Base-by-base conservation (phyloP, 1,140 invertebrate species). In the Drosophila suzukii region DNA sequence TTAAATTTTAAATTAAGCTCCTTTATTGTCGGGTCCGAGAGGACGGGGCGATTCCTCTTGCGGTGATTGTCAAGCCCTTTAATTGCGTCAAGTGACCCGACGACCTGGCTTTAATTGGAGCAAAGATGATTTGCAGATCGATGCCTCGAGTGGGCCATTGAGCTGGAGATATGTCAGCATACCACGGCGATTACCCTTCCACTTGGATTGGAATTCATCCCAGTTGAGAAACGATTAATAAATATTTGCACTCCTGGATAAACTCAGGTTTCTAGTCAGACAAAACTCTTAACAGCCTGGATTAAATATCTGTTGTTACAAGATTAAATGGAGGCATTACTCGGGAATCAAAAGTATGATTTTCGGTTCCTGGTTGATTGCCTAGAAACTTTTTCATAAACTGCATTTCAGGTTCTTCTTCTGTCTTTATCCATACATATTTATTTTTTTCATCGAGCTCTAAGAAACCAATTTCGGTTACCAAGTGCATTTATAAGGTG, bases 1-100 rank as follows among this genome's bases (percentile, higher is more conserved):
- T 86, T 76, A 83, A 63, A 86, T 83, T 79, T 83, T 86, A 88
- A 88, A 88, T 86, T 54, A 83, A 83, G 84, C 84, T 65, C 50
- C 55, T 54, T 75, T 82, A 79, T 73, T 82, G 75, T 39, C 49
- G 54, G 55, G 46, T 39, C 32, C 36, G 24, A 27, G 34, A 43
- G 32, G 36, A n/a, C 20, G 36, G 38, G 17, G 2, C 49, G 49
- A 44, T 46, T 24, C 12, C 20, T 20, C 66, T 71, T 58, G 66
- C 39, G 44, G 63, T 46, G 53, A 44, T 63, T 81, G 62, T 61
- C 55, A 43, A 43, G 57, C 20, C 70, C 83, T 88, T 88, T 86
- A 82, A 79, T 88, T 88, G 70, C 66, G 71, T 62, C 62, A 65
- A 88, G 66, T 88, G 59, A 44, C 57, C 41, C 47, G 49, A 11